These are phyloP conservation scores for Chaetodon trifascialis DNA, from an alignment of 2,113 vertebrate species.

Conservation along the genomic window DNA sequence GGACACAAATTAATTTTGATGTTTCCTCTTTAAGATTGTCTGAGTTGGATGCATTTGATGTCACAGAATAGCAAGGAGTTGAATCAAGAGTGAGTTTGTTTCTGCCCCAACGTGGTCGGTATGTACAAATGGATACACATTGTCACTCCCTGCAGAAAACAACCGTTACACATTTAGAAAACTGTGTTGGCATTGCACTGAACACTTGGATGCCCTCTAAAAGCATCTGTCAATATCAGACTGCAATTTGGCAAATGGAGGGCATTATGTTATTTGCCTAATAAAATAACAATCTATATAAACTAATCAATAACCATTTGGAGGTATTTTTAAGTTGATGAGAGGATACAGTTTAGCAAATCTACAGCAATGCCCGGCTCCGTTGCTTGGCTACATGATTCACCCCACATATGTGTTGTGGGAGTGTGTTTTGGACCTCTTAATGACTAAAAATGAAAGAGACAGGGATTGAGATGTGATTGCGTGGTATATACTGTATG, in stretches of 20 bases:
- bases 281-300: constrained; percentile 52
- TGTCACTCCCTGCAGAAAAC: neutral
- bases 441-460: neutral
- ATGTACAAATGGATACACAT: neutral
- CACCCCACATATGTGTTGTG: neutral
- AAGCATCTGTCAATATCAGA: constrained; percentile 62
- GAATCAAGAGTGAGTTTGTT: neutral
- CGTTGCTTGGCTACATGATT: constrained; percentile 37
- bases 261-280: constrained; percentile 42
- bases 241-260: constrained; percentile 57
- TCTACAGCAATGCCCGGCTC: neutral
- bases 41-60: neutral
- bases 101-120: neutral
- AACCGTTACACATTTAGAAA: neutral
- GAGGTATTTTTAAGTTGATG: constrained; percentile 50
- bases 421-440: neutral
- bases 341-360: constrained; percentile 42
- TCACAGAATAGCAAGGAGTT: neutral
- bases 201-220: constrained; percentile 53
- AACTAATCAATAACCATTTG: constrained; percentile 56
- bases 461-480: neutral
- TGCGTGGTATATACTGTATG: neutral
- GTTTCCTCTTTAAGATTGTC: neutral
- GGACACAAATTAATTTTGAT: neutral
- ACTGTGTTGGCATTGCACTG: constrained; percentile 26